These are phyloP conservation scores for Suncus etruscus DNA, from an alignment of 2,113 vertebrate genomes.

Conservation along the genomic window DNA sequence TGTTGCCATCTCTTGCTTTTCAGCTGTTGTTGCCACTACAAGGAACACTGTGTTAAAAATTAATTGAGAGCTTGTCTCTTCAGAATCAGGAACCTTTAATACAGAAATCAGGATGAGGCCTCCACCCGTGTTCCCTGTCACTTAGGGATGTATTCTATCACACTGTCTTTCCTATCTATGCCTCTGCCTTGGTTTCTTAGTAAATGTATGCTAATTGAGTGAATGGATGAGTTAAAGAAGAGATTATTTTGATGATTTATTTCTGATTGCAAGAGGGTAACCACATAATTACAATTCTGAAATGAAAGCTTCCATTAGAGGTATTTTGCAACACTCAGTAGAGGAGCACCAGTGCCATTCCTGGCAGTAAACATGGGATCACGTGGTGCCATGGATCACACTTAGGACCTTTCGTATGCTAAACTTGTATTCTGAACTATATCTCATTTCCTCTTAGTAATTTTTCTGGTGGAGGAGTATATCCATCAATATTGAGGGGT, in stretches of 20 bases:
- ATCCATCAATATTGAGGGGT: no score
- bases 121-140: not conserved
- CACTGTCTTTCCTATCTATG: not conserved
- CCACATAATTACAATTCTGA: not conserved
- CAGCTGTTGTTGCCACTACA: not conserved
- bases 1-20: not conserved
- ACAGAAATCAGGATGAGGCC: not conserved
- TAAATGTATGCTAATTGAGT: not conserved
- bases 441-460: no score
- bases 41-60: constrained; percentile 24
- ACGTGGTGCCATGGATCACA: no score
- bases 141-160: not conserved
- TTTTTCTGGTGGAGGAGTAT: no score
- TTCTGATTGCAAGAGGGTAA: not conserved
- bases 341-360: no score
- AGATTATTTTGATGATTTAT: not conserved
- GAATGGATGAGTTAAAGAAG: not conserved
- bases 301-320: not conserved
- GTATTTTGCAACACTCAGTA: not conserved
- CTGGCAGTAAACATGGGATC: no score
- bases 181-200: not conserved
- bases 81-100: not conserved
- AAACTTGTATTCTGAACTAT: no score
- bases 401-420: no score
- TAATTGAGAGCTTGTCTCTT: not conserved